Percentiles rank a stretch among this genome's conserved stretches.
Conservation (phyloP, 2,888 invertebrate genomes). For the Alitta virens region DNA sequence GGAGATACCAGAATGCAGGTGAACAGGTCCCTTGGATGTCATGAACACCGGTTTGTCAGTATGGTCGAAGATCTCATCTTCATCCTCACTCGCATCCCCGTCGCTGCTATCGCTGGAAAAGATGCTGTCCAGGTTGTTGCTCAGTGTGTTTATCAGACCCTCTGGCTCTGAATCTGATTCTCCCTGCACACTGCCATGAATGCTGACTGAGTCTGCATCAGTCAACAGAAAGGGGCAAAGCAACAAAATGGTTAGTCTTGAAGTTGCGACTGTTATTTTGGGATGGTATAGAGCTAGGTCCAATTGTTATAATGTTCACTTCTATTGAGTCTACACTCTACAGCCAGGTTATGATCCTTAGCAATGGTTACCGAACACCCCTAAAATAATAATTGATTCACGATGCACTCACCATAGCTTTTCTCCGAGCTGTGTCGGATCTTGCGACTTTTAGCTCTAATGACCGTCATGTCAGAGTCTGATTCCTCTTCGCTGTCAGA, state of each 20-base stretch:
- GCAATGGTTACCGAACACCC: no score
- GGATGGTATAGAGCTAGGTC: no score
- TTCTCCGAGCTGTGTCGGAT: conserved; percentile 46
- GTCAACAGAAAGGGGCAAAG: neutral
- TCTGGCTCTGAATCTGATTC: conserved; percentile 54
- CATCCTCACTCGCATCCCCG: conserved; percentile 34
- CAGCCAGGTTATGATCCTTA: no score
- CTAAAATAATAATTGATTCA: no score
- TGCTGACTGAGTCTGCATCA: conserved; percentile 41
- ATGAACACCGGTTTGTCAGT: conserved; percentile 32
- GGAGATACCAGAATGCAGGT: conserved; percentile 38
- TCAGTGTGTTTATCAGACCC: conserved; percentile 47
- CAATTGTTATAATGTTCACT: no score
- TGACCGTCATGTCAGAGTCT: conserved; percentile 54
- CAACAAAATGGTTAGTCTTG: neutral
- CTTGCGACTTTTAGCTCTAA: conserved; percentile 35
- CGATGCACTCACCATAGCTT: conserved; percentile 40
- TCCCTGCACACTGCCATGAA: conserved; percentile 47
- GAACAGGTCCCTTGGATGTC: conserved; percentile 50
- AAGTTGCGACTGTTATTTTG: no score
- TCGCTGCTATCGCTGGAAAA: conserved; percentile 72
- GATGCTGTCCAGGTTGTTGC: conserved; percentile 58
- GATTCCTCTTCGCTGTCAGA: conserved; percentile 54
- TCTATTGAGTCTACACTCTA: no score
- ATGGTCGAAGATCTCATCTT: conserved; percentile 24